Percentiles rank a stretch among this genome's conserved stretches.
Conservation (phyloP, 2,888 invertebrate genomes). For the Eupithecia vulgata region DNA sequence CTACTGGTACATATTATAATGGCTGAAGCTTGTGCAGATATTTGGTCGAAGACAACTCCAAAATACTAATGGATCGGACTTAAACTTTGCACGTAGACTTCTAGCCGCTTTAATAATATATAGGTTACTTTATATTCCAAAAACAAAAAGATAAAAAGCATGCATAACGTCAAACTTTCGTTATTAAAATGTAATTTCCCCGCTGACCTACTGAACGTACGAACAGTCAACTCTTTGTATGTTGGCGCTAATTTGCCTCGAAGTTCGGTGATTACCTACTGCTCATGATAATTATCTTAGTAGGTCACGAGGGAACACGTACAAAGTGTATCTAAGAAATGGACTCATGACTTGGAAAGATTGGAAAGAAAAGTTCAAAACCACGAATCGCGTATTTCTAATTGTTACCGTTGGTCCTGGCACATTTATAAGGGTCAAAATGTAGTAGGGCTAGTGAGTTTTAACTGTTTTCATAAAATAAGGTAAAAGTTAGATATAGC, state of each 20-base stretch:
- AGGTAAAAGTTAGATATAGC: too few relatives aligned
- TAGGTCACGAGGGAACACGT: constrained; percentile 27
- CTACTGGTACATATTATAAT: too few relatives aligned
- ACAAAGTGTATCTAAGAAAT: background rate
- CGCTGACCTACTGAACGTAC: constrained; percentile 30
- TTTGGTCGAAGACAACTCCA: too few relatives aligned
- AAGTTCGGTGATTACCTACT: constrained; percentile 29
- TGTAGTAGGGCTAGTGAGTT: too few relatives aligned
- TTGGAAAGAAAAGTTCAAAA: background rate
- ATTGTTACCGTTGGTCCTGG: too few relatives aligned
- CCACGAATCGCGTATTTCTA: too few relatives aligned
- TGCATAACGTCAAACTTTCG: background rate
- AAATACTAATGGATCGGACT: too few relatives aligned
- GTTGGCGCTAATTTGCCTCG: constrained; percentile 28
- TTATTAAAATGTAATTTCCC: constrained; percentile 14
- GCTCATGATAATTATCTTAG: constrained; percentile 36
- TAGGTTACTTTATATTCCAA: background rate
- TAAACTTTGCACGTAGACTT: too few relatives aligned
- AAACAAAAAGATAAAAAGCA: background rate
- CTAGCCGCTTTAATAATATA: too few relatives aligned
- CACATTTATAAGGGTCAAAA: too few relatives aligned
- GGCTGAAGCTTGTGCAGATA: too few relatives aligned
- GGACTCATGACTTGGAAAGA: background rate
- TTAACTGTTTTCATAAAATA: too few relatives aligned
- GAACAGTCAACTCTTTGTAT: constrained; percentile 18